Evolutionary conservation across 2,797 vertebrate genomes (phyloP), one percentile per base, ranked within the genome.

Genomic region (Diceros bicornis): DNA sequence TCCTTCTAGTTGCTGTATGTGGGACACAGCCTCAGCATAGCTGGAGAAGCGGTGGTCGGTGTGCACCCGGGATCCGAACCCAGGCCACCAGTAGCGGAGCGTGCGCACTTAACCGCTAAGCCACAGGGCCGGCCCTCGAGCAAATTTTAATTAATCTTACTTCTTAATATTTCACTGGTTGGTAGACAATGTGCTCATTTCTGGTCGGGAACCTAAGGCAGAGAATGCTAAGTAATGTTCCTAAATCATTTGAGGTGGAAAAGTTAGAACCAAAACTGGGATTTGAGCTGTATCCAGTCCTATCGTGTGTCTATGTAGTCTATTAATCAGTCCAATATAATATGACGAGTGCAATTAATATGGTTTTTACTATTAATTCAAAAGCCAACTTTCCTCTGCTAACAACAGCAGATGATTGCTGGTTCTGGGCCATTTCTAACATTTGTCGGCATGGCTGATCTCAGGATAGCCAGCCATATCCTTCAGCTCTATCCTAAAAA

Each of bases 131-230:
- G 37, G 37, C 37, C 37, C 25, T 57, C 50, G 71, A 66, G 4
- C 47, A 78, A 66, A 57, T 87, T 71, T 94, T 93, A 72, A 93
- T 85, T 94, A 72, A 87, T 82, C n/a, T 61, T 64, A 27, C 32
- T 34, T 77, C 34, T 83, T 77, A 68, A 69, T 18, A 81, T 78
- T 94, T 96, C 27, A 32, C 4, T 37, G n/a, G 34, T 20, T 85
- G 23, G 11, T 37, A 75, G 44, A 34, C 74, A 57, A 66, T 71
- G 37, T 64, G 11, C 10, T 91, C 57, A 61, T 66, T 77, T 62
- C 23, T 37, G 11, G 20, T 37, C 74, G n/a, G 64, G 6, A 95
- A 78, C 8, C 66, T 50, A 78, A 89, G 37, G 41, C 41, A 69
- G n/a, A 79, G n/a, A 89, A 29, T 29, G 27, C 17, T 71, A 72